These are phyloP conservation scores for Poeciliopsis gracilis DNA, from an alignment of 2,797 vertebrate species.

Conservation along the genomic window DNA sequence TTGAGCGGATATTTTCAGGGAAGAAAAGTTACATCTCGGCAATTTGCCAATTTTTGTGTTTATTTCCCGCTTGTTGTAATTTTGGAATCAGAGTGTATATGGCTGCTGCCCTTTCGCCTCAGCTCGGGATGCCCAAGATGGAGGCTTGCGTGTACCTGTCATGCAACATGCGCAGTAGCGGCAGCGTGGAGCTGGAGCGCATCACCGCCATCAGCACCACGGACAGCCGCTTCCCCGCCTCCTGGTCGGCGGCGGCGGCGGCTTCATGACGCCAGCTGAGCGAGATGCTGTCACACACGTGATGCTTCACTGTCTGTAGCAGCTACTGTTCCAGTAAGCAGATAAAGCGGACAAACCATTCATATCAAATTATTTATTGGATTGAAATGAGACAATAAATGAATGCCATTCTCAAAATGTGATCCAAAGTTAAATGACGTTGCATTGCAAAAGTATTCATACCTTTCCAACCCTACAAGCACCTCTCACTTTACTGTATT, in stretches of 20 bases:
- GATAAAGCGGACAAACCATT: background rate
- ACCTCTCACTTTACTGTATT: background rate
- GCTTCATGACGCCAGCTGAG: conserved; percentile 21
- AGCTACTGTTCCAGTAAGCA: conserved; percentile 2
- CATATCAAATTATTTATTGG: background rate
- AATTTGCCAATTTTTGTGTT: conserved; percentile 54
- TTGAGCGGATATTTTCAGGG: background rate
- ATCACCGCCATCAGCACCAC: conserved; percentile 65
- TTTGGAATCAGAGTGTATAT: conserved; percentile 39
- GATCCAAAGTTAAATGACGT: background rate
- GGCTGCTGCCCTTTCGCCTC: conserved; percentile 75
- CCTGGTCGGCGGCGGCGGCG: conserved; percentile 7
- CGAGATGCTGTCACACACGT: conserved; percentile 18
- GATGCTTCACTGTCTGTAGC: conserved; percentile 44
- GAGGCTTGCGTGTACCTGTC: conserved; percentile 81
- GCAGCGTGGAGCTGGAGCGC: conserved; percentile 61
- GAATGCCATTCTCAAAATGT: background rate
- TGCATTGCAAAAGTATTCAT: background rate
- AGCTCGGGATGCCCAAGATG: conserved; percentile 81
- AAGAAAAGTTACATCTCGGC: conserved; percentile 72
- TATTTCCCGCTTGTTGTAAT: conserved; percentile 44
- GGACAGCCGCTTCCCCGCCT: conserved; percentile 60
- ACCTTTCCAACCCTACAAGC: background rate
- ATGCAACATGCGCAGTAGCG: conserved; percentile 82
- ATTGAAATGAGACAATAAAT: background rate